Evolutionary conservation across 2,797 vertebrate genomes (phyloP), one percentile per base, ranked within the genome.

Genomic region (Lateolabrax maculatus): DNA sequence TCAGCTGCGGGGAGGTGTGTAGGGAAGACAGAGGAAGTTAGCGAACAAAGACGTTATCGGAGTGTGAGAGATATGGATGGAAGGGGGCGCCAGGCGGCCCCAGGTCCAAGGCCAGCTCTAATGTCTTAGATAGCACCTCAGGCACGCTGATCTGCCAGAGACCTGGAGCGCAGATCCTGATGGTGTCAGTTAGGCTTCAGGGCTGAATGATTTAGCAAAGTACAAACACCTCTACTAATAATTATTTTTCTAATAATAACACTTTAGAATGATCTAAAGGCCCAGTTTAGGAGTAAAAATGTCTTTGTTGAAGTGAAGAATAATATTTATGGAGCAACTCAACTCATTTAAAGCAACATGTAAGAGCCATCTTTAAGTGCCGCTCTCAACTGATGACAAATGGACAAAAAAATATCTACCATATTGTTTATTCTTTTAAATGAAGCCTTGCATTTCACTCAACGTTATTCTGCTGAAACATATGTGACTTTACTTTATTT

Each of bases 1-100:
- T 99, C 98, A 81, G 98, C 98, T 99, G 57, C 16, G 64, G 31
- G 31, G 56, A 73, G 31, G 55, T 8, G 44, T 18, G 39, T 9
- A 12, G 15, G 77, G 60, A 72, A 51, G 72, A 73, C 0, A 69
- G 19, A 65, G 1, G 21, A 9, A 0, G 41, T 77, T 18, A 86
- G 31, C 23, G 75, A 69, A 74, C 53, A 76, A 25, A 67, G 39
- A 9, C 6, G 18, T 55, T 64, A 61, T 74, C 39, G 55, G 60
- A 67, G n/a, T 29, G 55, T 0, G 23, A 34, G 31, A 34, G 31
- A 79, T 48, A 71, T 13, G 12, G 43, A 56, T 6, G 25, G 31
- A 72, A n/a, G n/a, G n/a, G n/a, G n/a, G n/a, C n/a, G n/a, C n/a
- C n/a, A n/a, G n/a, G n/a, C 2, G 65, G 39, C 39, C 61, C 23